phyloP scores from a whole-genome alignment of 35 echinoderm and acorn worm species.

The Acanthaster planci region DNA sequence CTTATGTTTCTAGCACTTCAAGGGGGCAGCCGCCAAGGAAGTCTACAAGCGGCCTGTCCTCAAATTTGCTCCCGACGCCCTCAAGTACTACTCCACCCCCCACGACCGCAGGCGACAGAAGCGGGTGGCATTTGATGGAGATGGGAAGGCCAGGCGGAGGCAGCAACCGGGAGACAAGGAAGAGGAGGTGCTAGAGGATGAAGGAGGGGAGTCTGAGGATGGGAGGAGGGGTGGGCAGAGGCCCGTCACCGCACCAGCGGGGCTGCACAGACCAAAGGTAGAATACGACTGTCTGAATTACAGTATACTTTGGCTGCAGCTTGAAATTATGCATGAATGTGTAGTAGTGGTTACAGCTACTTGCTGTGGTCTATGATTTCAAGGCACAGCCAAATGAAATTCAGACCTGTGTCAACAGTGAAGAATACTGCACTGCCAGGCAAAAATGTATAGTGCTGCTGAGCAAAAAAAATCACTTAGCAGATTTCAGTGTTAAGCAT shows the following conservation, averaged over 20 bases:
- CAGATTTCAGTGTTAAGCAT: too few species aligned
- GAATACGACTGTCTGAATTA: not conserved
- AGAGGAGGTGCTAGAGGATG: slow-evolving; percentile 33
- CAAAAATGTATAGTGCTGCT: too few species aligned
- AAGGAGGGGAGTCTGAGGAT: not conserved
- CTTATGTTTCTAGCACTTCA: slow-evolving; percentile 62
- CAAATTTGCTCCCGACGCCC: slow-evolving; percentile 70
- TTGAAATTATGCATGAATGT: too few species aligned
- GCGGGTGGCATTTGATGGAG: slow-evolving; percentile 44
- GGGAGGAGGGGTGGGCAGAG: slow-evolving; percentile 9
- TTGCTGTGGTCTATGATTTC: too few species aligned
- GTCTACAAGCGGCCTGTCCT: slow-evolving; percentile 65
- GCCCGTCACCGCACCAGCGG: slow-evolving; percentile 71
- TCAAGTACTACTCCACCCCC: slow-evolving; percentile 78
- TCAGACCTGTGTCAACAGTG: too few species aligned
- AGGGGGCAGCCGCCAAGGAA: slow-evolving; percentile 65
- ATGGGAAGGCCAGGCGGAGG: not conserved
- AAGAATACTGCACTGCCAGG: too few species aligned
- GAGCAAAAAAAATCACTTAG: too few species aligned
- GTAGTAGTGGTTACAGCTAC: too few species aligned
- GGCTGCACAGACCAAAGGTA: slow-evolving; percentile 82
- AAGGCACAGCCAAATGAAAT: too few species aligned
- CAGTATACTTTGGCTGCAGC: too few species aligned
- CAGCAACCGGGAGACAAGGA: not conserved
- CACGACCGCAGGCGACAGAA: slow-evolving; percentile 51